phyloP scores from a whole-genome alignment of 2,888 invertebrate genomes.

The Conomelus anceps region DNA sequence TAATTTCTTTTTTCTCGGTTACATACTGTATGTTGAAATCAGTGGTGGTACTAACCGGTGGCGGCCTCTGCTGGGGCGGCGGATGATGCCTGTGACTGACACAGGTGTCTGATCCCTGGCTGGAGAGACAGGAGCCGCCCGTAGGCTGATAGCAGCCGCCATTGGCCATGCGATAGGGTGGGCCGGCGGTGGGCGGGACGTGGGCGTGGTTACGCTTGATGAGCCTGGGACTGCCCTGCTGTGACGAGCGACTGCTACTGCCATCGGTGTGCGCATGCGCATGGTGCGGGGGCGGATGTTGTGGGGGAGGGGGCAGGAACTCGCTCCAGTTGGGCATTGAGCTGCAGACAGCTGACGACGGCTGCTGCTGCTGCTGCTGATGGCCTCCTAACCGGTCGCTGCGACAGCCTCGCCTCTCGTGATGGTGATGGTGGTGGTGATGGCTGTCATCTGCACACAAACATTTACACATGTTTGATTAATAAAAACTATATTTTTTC shows the following conservation, averaged over 20 bases:
- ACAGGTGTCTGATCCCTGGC: constrained; percentile 26
- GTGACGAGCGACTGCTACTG: constrained; percentile 28
- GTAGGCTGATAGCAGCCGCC: constrained; percentile 33
- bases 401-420: background rate
- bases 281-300: constrained; percentile 35
- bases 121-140: constrained; percentile 31
- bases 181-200: constrained; percentile 36
- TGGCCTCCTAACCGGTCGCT: background rate
- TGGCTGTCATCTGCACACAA: constrained; percentile 19
- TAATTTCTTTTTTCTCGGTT: no score
- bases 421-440: constrained; percentile 20
- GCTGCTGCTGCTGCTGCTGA: no score
- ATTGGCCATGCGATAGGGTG: constrained; percentile 46
- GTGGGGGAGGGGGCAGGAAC: constrained; percentile 35
- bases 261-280: constrained; percentile 24
- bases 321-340: constrained; percentile 35
- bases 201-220: constrained; percentile 41
- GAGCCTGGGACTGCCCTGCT: constrained; percentile 47
- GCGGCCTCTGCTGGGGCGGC: constrained; percentile 36
- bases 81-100: constrained; percentile 33
- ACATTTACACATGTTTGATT: background rate
- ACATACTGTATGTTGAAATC: no score
- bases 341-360: background rate
- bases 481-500: background rate
- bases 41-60: constrained; percentile 31